A percentile compares a stretch with the other conserved stretches of the same genome.
phyloP scores from a whole-genome alignment of 1,140 invertebrate genomes.

The Lanistes nyassanus region DNA sequence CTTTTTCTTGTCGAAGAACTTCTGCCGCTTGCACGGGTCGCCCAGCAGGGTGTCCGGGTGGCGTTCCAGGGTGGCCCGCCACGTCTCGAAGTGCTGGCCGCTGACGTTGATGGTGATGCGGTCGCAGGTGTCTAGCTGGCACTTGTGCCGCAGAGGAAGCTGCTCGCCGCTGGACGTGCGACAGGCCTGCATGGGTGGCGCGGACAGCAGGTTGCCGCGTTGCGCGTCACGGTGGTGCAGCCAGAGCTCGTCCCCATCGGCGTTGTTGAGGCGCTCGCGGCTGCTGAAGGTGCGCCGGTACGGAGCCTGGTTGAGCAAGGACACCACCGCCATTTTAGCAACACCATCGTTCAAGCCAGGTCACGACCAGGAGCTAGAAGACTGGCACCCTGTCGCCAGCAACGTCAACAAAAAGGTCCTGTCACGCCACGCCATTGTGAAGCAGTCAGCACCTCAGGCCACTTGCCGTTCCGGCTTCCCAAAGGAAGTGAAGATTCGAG shows the following conservation, averaged over 20 bases:
- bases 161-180: constrained; percentile 29
- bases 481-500: no score
- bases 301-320: constrained; percentile 56
- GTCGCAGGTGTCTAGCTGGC: constrained; percentile 59
- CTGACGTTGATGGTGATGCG: constrained; percentile 95
- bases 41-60: constrained; percentile 98
- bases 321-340: constrained; percentile 51
- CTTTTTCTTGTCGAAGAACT: constrained; percentile 62
- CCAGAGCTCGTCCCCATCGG: constrained; percentile 52
- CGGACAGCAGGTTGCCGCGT: constrained; percentile 25
- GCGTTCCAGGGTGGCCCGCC: constrained; percentile 94
- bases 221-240: constrained; percentile 35
- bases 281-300: constrained; percentile 54
- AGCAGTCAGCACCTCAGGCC: no score
- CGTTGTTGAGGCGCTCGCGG: constrained; percentile 46
- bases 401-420: no score
- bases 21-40: constrained; percentile 66
- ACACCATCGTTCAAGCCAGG: no score
- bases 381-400: no score
- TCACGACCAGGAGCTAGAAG: no score
- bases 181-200: constrained; percentile 32
- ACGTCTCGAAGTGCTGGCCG: constrained; percentile 97
- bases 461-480: no score
- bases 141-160: constrained; percentile 46
- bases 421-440: no score